Evolutionary conservation across 2,888 invertebrate species (phyloP).

Genomic region (Scaptomyza polygonia): DNA sequence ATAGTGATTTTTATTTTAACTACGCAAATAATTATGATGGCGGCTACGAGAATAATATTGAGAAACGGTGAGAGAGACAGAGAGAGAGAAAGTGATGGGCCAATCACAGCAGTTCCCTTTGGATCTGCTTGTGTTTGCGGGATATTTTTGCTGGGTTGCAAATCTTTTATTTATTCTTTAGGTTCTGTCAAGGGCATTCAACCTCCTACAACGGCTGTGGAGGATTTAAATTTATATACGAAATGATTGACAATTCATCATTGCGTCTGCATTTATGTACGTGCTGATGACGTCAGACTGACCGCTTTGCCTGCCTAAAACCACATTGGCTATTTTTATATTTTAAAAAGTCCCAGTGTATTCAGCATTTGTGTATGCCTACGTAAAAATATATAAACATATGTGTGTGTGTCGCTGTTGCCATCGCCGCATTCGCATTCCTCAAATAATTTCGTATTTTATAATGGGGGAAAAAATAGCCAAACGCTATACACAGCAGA

Average conservation of each 20-base stretch:
- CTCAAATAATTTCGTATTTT: slow-evolving; percentile 63
- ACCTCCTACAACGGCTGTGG: slow-evolving; percentile 16
- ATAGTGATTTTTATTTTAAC: slow-evolving; percentile 21
- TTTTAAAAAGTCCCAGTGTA: slow-evolving; percentile 25
- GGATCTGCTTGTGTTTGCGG: slow-evolving; percentile 28
- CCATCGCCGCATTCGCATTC: slow-evolving; percentile 59
- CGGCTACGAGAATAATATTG: slow-evolving; percentile 5
- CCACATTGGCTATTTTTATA: slow-evolving; percentile 46
- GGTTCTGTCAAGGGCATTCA: slow-evolving; percentile 44
- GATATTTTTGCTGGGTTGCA: slow-evolving; percentile 22
- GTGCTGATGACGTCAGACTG: slow-evolving; percentile 44
- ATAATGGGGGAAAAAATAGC: slow-evolving; percentile 41
- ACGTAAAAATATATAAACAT: slow-evolving; percentile 8
- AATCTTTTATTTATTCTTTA: slow-evolving; percentile 21
- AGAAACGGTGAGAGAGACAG: background rate
- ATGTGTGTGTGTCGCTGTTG: slow-evolving; percentile 35
- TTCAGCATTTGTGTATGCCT: slow-evolving; percentile 29
- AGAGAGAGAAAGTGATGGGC: slow-evolving; percentile 34
- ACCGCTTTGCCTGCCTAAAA: slow-evolving; percentile 12
- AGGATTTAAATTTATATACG: slow-evolving; percentile 9
- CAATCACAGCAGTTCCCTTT: slow-evolving; percentile 24
- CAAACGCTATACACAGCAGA: slow-evolving; percentile 41
- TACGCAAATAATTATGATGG: slow-evolving; percentile 11
- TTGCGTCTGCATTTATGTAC: slow-evolving; percentile 16
- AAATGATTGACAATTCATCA: slow-evolving; percentile 37